A percentile compares a stretch with the other conserved stretches of the same genome.
Evolutionary conservation across 2,113 vertebrate species (phyloP).

Genomic region (Aplodontia rufa): DNA sequence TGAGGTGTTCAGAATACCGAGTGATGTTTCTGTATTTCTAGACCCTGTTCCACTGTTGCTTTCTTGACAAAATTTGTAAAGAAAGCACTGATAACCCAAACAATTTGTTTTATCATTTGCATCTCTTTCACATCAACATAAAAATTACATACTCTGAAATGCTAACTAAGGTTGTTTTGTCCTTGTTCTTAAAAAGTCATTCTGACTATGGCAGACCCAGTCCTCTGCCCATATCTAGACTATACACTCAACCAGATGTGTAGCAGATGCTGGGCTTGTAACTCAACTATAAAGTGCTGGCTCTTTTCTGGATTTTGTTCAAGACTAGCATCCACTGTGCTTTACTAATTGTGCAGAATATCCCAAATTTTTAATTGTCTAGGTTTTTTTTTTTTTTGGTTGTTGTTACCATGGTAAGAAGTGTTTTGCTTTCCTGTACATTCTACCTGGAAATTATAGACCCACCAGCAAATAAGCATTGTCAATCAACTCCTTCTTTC

Average conservation of each 20-base stretch:
- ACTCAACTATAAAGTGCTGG: background rate
- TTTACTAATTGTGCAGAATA: background rate
- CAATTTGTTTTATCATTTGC: background rate
- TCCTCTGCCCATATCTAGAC: background rate
- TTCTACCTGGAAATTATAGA: background rate
- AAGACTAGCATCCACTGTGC: background rate
- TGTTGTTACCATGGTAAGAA: background rate
- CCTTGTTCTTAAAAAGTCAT: background rate
- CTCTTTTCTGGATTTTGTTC: background rate
- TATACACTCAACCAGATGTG: background rate
- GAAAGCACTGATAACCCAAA: background rate
- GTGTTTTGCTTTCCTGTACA: background rate
- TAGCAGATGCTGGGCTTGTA: background rate
- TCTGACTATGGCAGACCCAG: background rate
- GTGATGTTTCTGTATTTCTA: background rate
- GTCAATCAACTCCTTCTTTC: background rate
- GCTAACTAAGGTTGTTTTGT: background rate
- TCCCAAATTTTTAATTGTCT: background rate
- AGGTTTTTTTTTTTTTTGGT: background rate
- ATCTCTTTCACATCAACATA: background rate
- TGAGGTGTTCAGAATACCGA: background rate
- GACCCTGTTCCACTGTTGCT: background rate
- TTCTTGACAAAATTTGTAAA: background rate
- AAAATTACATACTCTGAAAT: background rate
- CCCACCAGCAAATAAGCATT: background rate